Evolutionary conservation across 2,797 vertebrate species (phyloP), one percentile per base, ranked within the genome.

Genomic region (Oryzias dopingdopingensis): DNA sequence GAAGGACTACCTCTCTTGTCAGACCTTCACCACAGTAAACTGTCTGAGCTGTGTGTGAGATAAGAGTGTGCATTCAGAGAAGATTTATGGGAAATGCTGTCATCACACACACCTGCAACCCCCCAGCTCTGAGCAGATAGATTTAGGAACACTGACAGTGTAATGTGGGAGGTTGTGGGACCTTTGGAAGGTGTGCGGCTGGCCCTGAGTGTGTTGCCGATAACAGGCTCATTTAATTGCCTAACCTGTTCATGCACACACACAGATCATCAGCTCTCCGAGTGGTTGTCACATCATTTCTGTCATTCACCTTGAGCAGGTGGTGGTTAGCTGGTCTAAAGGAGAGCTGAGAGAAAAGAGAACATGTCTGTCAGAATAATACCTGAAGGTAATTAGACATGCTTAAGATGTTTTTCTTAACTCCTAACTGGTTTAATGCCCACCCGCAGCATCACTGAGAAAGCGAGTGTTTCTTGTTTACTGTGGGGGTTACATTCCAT

Each of bases 101-200:
- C 57, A 43, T 44, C 61, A 54, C 46, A 18, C 42, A 48, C 40
- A 20, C 41, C 52, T 23, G 45, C 59, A 16, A 52, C 52, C 46
- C 54, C 56, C 40, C 8, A 52, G 65, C 54, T 52, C 60, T 80
- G 78, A 73, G 62, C 51, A 58, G 65, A 65, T 69, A 86, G 77
- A 85, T 87, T 87, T 84, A 82, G 79, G 86, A 83, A 77, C 69
- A 72, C 78, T 72, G 82, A 80, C 76, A 69, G 80, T 81, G 72
- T 81, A 85, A 82, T 77, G 78, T 40, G 63, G 56, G 53, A 60
- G 73, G 73, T 12, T 48, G 72, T 44, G 74, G 76, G 76, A 76
- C 80, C 76, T 80, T 82, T 80, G 72, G 62, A 71, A 76, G 76
- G 72, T 76, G 64, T 65, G 61, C 77, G 79, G 62, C 65, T 77